Conservation (phyloP, 2,888 invertebrate species). For the Nephrotoma guestfalica region DNA sequence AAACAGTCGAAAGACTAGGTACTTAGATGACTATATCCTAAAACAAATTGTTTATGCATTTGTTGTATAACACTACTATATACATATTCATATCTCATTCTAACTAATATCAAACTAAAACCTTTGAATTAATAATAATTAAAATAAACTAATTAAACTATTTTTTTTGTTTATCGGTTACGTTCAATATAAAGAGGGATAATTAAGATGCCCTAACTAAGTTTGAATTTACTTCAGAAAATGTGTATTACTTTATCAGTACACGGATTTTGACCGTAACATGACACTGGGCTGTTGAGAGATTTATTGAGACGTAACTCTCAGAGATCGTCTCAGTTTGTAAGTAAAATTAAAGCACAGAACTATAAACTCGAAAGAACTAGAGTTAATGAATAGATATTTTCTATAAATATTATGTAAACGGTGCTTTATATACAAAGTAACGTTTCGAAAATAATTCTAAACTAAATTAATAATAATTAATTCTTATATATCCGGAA, state of each 20-base stretch:
- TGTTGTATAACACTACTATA: neutral
- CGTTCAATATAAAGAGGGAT: neutral
- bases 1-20: neutral
- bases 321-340: no score
- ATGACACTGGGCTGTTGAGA: no score
- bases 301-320: no score
- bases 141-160: neutral
- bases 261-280: no score
- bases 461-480: neutral
- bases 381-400: neutral
- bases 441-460: neutral
- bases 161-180: neutral
- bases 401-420: neutral
- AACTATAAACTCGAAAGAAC: neutral
- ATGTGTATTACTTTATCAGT: neutral
- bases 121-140: neutral
- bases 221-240: neutral
- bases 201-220: neutral
- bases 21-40: neutral
- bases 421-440: neutral
- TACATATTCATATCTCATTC: neutral
- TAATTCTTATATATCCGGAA: neutral
- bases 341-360: neutral
- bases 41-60: neutral
- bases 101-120: neutral